phyloP scores from a whole-genome alignment of 2,888 invertebrate species.

The Dinocampus coccinellae region DNA sequence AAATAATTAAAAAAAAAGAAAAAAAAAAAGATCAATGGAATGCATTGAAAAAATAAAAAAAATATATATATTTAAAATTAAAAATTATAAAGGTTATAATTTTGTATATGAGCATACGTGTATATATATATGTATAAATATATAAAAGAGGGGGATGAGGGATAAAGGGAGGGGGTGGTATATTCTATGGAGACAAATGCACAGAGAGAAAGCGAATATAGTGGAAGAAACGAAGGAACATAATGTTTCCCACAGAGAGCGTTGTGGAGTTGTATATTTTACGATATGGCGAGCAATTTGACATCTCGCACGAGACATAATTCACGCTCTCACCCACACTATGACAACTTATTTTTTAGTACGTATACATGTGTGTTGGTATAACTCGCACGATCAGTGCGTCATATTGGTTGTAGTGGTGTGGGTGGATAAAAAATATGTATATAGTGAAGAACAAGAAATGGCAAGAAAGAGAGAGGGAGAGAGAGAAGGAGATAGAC shows the following conservation, averaged over 20 bases:
- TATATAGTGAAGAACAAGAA: slow-evolving; percentile 26
- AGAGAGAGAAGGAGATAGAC: no score
- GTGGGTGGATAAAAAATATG: slow-evolving; percentile 35
- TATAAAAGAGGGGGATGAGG: not conserved
- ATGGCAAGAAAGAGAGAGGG: slow-evolving; percentile 1
- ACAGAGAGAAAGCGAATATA: slow-evolving; percentile 36
- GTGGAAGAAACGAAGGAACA: slow-evolving; percentile 54
- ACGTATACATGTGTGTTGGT: slow-evolving; percentile 4
- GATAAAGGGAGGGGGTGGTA: not conserved
- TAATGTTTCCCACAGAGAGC: slow-evolving; percentile 70
- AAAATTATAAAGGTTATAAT: not conserved
- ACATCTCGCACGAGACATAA: slow-evolving; percentile 70
- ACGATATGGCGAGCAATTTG: slow-evolving; percentile 70
- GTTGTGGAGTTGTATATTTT: slow-evolving; percentile 69
- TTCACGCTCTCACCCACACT: slow-evolving; percentile 58
- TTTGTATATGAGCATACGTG: not conserved
- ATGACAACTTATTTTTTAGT: slow-evolving; percentile 31
- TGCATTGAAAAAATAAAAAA: not conserved
- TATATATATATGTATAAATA: not conserved
- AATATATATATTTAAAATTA: not conserved
- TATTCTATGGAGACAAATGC: not conserved
- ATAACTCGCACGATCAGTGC: slow-evolving; percentile 33
- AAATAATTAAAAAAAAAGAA: not conserved
- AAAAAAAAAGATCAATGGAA: not conserved
- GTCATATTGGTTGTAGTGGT: slow-evolving; percentile 21